Evolutionary conservation across 2,888 invertebrate species (phyloP), one percentile per base, ranked within the genome.

Genomic region (Athalia circularis): DNA sequence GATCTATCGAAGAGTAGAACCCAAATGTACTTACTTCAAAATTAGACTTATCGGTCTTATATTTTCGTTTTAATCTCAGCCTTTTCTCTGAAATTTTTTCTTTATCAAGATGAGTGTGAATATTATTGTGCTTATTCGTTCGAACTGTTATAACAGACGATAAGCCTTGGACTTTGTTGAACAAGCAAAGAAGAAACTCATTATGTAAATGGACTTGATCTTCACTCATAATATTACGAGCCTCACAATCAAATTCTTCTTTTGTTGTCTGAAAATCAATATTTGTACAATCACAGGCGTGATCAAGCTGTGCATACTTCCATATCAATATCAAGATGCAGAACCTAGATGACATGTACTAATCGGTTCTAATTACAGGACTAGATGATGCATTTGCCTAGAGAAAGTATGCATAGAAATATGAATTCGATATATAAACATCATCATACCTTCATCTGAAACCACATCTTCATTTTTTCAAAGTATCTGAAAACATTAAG

Each of bases 181-280:
- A 91, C 61, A 97, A 91, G 0, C 96, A 96, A 15, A 96, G 89
- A 6, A 97, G 91, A 86, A 97, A 97, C 85, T 95, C 94, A 90
- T 97, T 97, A 89, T 98, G 98, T 77, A 95, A 92, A 87, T 94
- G 95, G 48, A 97, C 93, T 90, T 96, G 95, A 67, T 96, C 94
- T 6, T 93, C 91, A 7, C 93, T 92, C 80, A 98, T 90, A 13
- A 97, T 90, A 87, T 94, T 94, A 59, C 96, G 92, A 5, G 96
- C 95, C 90, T 95, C 95, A 11, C 91, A 89, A 85, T 97, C 97
- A 88, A 98, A 97, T 85, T 97, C 95, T 87, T 96, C 95, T 88
- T 96, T 96, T 0, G 95, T 94, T 80, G 95, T 93, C 90, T 96
- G 93, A 88, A 93, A 92, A 76, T 15, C 67, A 48, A 70, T 70